Evolutionary conservation across 1,140 invertebrate species (phyloP).

Genomic region (Euura saliciscinereae): DNA sequence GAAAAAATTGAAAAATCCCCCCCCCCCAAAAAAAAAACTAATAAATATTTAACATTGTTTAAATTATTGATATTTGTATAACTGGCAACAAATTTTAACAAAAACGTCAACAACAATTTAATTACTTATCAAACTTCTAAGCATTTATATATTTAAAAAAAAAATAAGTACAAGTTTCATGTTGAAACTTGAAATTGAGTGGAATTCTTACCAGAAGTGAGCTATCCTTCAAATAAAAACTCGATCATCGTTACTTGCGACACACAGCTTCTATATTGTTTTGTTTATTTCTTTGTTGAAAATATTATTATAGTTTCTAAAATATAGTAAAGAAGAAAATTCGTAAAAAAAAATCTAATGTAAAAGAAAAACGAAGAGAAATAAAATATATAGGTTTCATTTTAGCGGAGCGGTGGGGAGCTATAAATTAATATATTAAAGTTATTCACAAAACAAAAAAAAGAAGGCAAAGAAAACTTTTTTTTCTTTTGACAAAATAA

Average conservation of each 20-base stretch:
- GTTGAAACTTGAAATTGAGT: not conserved
- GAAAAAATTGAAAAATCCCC: no score
- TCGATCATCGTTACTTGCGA: slow-evolving; percentile 3
- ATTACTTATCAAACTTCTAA: not conserved
- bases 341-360: no score
- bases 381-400: not conserved
- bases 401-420: slow-evolving; percentile 4
- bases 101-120: not conserved
- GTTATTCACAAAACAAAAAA: not conserved
- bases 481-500: not conserved
- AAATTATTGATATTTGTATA: not conserved
- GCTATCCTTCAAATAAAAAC: not conserved
- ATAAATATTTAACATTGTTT: no score
- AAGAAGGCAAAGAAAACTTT: not conserved
- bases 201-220: slow-evolving; percentile 7
- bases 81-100: not conserved
- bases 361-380: not conserved
- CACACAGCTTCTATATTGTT: not conserved
- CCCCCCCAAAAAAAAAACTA: no score
- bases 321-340: no score
- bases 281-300: not conserved
- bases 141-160: not conserved
- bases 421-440: not conserved
- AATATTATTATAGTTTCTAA: not conserved
- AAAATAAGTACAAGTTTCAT: not conserved